Conservation (phyloP, 2,113 vertebrate species). For the Alligator mississippiensis region DNA sequence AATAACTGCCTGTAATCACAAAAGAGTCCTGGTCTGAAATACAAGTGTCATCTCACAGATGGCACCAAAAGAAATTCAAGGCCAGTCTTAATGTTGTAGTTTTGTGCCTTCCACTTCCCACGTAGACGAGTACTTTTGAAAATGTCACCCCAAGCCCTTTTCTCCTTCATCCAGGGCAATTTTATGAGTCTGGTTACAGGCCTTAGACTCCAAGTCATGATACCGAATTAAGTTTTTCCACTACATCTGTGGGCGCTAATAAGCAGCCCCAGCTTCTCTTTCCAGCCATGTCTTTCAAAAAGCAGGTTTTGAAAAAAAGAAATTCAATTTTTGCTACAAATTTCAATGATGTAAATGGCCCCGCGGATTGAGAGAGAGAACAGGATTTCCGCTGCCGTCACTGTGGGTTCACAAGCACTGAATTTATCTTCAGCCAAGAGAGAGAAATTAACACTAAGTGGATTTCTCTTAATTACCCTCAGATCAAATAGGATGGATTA, state of each 20-base stretch:
- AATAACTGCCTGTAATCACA: background rate
- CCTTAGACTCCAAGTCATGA: background rate
- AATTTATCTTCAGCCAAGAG: background rate
- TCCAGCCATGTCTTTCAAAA: background rate
- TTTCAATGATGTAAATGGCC: no score
- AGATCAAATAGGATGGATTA: background rate
- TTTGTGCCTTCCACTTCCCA: background rate
- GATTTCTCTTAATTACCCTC: background rate
- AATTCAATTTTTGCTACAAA: background rate
- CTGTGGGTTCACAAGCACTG: background rate
- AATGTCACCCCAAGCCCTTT: background rate
- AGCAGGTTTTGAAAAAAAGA: background rate
- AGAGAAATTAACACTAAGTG: background rate
- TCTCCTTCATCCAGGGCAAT: background rate
- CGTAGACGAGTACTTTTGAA: background rate
- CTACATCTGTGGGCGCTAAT: accelerated
- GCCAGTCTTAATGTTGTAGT: background rate
- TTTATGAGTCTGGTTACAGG: background rate
- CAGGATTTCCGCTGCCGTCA: background rate
- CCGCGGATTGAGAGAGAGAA: background rate
- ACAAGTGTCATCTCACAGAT: conserved; percentile 20
- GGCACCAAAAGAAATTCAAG: background rate
- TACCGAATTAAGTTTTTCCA: accelerated
- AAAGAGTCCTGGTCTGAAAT: no score
- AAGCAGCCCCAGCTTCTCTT: accelerated